These are phyloP conservation scores for Prostheceraeus crozeri DNA, from an alignment of 2,888 invertebrate species.

Conservation along the genomic window DNA sequence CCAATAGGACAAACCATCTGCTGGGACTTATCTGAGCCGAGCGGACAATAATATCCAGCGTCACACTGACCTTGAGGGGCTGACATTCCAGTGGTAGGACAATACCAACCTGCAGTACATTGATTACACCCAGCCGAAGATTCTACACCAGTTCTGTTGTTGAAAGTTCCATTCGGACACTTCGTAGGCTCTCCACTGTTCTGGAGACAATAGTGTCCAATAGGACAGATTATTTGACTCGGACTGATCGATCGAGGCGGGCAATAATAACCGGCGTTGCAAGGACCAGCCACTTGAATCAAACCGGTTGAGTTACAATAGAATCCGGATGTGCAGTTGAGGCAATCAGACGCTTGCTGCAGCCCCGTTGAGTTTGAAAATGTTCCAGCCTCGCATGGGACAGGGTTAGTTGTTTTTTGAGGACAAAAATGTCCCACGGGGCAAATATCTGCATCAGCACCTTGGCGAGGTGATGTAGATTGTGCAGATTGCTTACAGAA, in stretches of 20 bases:
- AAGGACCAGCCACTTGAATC: conserved; percentile 47
- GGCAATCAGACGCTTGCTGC: conserved; percentile 35
- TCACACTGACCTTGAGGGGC: conserved; percentile 46
- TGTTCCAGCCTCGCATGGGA: conserved; percentile 48
- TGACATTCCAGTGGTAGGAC: conserved; percentile 42
- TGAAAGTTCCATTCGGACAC: conserved; percentile 49
- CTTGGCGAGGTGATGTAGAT: background rate
- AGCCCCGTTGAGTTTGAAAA: conserved; percentile 49
- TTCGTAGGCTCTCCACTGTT: conserved; percentile 47
- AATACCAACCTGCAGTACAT: conserved; percentile 52
- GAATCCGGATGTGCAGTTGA: background rate
- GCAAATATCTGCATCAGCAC: conserved; percentile 42
- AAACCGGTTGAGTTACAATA: conserved; percentile 43
- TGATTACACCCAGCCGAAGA: conserved; percentile 45
- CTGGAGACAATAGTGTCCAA: conserved; percentile 48
- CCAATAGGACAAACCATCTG: conserved; percentile 46
- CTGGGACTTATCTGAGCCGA: conserved; percentile 35
- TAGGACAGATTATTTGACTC: conserved; percentile 48
- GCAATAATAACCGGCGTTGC: conserved; percentile 52
- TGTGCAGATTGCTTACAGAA: conserved; percentile 42
- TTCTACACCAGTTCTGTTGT: conserved; percentile 45
- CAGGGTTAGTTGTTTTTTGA: conserved; percentile 45
- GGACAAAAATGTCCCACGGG: conserved; percentile 52
- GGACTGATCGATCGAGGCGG: conserved; percentile 48
- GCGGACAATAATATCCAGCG: conserved; percentile 50